Evolutionary conservation across 2,797 vertebrate genomes (phyloP).

Genomic region (Knipowitschia caucasica): DNA sequence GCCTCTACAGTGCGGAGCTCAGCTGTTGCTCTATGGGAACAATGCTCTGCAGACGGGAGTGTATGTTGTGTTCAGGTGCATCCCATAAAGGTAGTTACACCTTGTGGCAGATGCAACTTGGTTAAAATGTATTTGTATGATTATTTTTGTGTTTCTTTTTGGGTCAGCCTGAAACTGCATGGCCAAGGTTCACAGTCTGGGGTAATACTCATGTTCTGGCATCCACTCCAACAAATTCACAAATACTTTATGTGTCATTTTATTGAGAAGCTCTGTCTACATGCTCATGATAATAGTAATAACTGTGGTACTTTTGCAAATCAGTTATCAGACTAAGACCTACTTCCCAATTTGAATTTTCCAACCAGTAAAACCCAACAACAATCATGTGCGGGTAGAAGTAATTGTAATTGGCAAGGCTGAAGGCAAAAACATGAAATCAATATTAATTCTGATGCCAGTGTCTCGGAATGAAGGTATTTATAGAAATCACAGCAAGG

Average conservation of each 20-base stretch:
- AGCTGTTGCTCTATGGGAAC: slow-evolving; percentile 54
- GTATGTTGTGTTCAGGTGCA: slow-evolving; percentile 27
- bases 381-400: slow-evolving; percentile 37
- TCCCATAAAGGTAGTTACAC: background rate
- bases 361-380: slow-evolving; percentile 9
- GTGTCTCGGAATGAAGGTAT: slow-evolving; percentile 28
- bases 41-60: slow-evolving; percentile 2
- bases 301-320: background rate
- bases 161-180: background rate
- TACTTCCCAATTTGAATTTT: background rate
- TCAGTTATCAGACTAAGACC: slow-evolving; percentile 4
- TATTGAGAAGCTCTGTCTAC: background rate
- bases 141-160: background rate
- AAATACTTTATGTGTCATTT: too few species aligned
- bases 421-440: slow-evolving; percentile 33
- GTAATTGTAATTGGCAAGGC: slow-evolving; percentile 36
- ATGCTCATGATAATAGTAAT: background rate
- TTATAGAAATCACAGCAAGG: slow-evolving; percentile 51
- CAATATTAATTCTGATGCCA: slow-evolving; percentile 39
- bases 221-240: background rate
- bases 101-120: background rate
- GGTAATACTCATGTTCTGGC: background rate
- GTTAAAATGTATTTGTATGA: background rate
- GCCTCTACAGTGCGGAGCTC: slow-evolving; percentile 53
- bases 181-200: background rate